These are phyloP conservation scores for Agrenia bidenticulata DNA, from an alignment of 2,888 invertebrate genomes.

Conservation along the genomic window DNA sequence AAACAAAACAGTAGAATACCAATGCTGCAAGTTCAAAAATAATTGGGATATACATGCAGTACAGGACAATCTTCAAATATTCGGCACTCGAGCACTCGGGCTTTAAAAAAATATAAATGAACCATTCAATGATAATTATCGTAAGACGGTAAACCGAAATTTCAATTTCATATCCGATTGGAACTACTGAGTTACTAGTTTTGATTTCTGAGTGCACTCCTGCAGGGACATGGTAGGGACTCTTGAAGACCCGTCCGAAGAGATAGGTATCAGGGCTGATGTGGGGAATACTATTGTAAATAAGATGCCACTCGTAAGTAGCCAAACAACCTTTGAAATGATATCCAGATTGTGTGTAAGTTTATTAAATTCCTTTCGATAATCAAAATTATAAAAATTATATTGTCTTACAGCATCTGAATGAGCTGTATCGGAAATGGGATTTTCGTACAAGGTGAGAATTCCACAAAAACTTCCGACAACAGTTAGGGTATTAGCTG, in stretches of 20 bases:
- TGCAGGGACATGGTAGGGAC: background rate
- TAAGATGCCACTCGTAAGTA: background rate
- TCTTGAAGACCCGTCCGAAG: background rate
- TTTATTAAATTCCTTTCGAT: no score
- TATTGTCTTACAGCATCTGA: background rate
- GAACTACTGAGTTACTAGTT: no score
- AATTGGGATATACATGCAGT: background rate
- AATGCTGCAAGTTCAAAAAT: background rate
- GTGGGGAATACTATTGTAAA: conserved; percentile 4
- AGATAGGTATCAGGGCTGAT: background rate
- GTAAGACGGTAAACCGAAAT: no score
- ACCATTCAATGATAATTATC: no score
- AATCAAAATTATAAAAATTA: no score
- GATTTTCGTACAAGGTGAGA: background rate
- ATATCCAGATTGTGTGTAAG: no score
- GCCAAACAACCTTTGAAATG: background rate
- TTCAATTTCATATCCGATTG: no score
- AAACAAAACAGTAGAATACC: no score
- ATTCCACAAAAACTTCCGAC: conserved; percentile 2
- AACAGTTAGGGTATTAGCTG: background rate
- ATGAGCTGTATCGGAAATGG: background rate
- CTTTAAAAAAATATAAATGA: no score
- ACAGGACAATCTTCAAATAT: background rate
- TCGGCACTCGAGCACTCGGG: no score
- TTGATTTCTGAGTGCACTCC: background rate